Conservation (phyloP, 2,888 invertebrate genomes). For the Calameuta pallipes region DNA sequence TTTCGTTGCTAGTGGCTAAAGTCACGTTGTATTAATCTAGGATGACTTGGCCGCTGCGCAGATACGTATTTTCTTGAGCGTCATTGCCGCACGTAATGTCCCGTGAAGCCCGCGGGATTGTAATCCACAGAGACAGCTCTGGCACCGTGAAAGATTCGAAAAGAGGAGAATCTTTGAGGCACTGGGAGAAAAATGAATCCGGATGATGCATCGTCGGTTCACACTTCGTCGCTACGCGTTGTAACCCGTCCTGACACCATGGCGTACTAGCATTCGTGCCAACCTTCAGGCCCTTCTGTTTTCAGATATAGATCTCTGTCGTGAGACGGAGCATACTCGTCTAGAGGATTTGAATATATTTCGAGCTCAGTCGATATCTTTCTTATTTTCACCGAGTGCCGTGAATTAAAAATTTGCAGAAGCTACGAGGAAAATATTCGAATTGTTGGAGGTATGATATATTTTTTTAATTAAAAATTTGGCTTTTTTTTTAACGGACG, state of each 20-base stretch:
- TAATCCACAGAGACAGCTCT: neutral
- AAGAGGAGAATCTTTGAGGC: neutral
- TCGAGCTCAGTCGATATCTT: neutral
- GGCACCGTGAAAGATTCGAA: neutral
- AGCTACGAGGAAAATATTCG: neutral
- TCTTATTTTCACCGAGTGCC: neutral
- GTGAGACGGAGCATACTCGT: neutral
- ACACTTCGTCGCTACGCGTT: slow-evolving; percentile 16
- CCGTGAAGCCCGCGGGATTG: neutral
- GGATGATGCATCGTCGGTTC: slow-evolving; percentile 17
- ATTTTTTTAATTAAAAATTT: neutral
- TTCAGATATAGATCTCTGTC: neutral
- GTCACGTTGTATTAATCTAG: neutral
- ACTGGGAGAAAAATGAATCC: slow-evolving; percentile 13
- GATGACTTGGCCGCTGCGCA: neutral
- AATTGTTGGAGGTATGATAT: neutral
- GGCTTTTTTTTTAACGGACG: neutral
- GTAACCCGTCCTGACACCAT: neutral
- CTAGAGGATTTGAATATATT: neutral
- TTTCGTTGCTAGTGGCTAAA: neutral
- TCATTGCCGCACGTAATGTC: neutral
- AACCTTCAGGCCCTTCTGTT: neutral
- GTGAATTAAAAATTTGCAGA: neutral
- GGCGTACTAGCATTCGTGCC: neutral
- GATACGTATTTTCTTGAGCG: neutral